A percentile compares a stretch with the other conserved stretches of the same genome.
These are phyloP conservation scores for Papilio aristodemus DNA, from an alignment of 1,140 invertebrate genomes.

Conservation along the genomic window DNA sequence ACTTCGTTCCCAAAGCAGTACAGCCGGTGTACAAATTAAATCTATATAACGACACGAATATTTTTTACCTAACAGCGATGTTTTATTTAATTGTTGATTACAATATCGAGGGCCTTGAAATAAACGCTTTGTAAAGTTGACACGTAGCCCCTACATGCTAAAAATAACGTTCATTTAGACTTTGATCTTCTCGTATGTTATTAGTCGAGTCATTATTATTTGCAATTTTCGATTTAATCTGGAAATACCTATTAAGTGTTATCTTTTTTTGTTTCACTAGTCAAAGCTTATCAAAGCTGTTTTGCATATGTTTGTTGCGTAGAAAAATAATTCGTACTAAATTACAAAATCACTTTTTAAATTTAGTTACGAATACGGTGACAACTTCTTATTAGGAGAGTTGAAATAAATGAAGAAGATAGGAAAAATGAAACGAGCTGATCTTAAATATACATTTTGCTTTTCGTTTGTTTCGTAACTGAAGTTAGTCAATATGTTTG, in stretches of 20 bases:
- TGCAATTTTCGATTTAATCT: neutral
- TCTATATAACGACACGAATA: neutral
- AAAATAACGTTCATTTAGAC: constrained; percentile 7
- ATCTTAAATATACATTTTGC: no score
- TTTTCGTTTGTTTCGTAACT: no score
- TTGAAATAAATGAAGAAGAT: no score
- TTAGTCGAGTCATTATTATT: constrained; percentile 11
- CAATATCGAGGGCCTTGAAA: constrained; percentile 6
- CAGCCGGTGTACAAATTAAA: no score
- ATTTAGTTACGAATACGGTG: no score
- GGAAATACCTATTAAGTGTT: neutral
- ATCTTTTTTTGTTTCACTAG: neutral
- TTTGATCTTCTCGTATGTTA: constrained; percentile 1
- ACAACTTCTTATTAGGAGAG: no score
- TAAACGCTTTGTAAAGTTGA: constrained; percentile 17
- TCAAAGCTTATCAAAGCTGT: neutral
- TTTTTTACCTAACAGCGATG: neutral
- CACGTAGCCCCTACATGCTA: constrained; percentile 2
- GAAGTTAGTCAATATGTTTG: no score
- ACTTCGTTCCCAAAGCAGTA: no score
- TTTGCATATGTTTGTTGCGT: neutral
- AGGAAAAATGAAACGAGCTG: no score
- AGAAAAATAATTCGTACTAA: no score
- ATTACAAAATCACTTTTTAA: no score
- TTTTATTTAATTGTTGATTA: constrained; percentile 5